These are phyloP conservation scores for Pterois miles DNA, from an alignment of 2,797 vertebrate genomes.

Conservation along the genomic window DNA sequence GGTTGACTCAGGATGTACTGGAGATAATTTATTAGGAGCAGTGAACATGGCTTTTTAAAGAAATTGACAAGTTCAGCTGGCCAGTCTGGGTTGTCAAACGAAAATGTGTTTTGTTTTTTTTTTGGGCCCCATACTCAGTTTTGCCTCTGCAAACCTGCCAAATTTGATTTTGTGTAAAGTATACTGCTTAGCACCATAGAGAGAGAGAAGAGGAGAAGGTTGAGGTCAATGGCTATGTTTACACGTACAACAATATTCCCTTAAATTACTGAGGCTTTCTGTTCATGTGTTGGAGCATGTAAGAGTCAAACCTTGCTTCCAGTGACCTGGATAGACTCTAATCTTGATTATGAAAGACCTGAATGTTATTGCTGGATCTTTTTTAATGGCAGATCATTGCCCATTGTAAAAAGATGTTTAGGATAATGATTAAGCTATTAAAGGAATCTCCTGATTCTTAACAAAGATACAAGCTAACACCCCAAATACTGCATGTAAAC, in stretches of 20 bases:
- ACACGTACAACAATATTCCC: conserved; percentile 38
- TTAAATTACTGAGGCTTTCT: conserved; percentile 19
- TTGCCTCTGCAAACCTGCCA: conserved; percentile 19
- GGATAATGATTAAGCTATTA: conserved; percentile 10
- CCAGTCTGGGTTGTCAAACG: neutral
- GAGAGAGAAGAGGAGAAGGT: neutral
- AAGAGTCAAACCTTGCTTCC: conserved; percentile 16
- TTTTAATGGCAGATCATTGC: neutral
- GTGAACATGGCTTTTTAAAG: neutral
- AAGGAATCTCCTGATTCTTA: neutral
- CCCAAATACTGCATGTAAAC: conserved; percentile 40
- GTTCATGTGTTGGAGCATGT: conserved; percentile 2
- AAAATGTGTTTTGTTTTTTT: neutral
- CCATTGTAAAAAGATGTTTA: neutral
- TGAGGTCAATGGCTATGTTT: conserved; percentile 41
- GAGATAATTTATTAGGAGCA: neutral
- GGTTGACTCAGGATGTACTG: neutral
- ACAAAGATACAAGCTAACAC: conserved; percentile 13
- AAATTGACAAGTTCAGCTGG: neutral
- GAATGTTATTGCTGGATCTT: conserved; percentile 28
- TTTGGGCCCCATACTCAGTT: neutral
- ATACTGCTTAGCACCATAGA: conserved; percentile 28
- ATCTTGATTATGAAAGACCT: conserved; percentile 15
- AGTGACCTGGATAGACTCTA: conserved; percentile 8
- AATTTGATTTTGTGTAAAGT: conserved; percentile 56